Evolutionary conservation across 2,113 vertebrate species (phyloP), one percentile per base, ranked within the genome.

Genomic region (Phyllostomus discolor): DNA sequence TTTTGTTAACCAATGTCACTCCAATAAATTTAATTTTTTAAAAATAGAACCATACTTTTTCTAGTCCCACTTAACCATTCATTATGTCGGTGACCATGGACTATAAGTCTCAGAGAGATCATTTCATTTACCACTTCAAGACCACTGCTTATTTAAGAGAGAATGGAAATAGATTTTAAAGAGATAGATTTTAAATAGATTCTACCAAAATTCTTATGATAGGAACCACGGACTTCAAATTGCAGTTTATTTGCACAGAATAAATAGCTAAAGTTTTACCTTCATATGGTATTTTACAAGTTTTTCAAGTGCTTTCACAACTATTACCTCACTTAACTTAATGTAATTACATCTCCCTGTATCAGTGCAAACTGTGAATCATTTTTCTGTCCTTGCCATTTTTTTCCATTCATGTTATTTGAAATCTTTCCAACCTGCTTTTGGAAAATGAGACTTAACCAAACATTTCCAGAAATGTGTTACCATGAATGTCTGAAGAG

Each of bases 391-490:
- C 91, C 11, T 67, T n/a, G 90, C 54, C 31, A 3, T 20, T 48
- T 43, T 48, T 76, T 52, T 10, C 33, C 48, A 59, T 57, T 35
- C 10, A 14, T 79, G 70, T 87, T 75, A 81, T 72, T 92, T 81
- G 64, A 96, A 84, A 92, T 94, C 17, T 76, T 92, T 88, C 57
- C 91, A 90, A 62, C 8, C 22, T 22, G 64, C 81, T 94, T 93
- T 95, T 96, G 48, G 70, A 95, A 96, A 96, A 70, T 1, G 3
- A 76, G 57, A 48, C 50, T 43, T 90, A 88, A 76, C 57, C 76
- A 94, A 94, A 76, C 70, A 62, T 92, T 96, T 97, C 88, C 93
- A 94, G 54, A 92, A 81, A 94, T n/a, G 73, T 89, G 59, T 92
- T 89, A 59, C 50, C 31, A 2, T 16, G 79, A 91, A 54, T 20